Conservation (phyloP, 35 echinoderm and acorn worm genomes). For the Apostichopus japonicus region DNA sequence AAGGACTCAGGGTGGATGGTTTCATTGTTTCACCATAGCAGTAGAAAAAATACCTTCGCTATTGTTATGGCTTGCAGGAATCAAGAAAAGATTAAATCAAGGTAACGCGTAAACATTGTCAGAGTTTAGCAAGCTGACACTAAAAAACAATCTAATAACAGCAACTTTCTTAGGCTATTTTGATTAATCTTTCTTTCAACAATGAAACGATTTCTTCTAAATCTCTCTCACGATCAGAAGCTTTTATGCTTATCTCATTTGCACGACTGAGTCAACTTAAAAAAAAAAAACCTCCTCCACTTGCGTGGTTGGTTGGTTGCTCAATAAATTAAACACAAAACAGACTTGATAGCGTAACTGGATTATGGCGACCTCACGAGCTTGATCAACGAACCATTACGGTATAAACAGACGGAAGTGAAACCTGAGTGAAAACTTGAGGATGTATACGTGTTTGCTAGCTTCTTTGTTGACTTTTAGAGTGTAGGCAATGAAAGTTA, state of each 20-base stretch:
- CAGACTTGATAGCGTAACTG: background rate
- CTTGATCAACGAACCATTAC: background rate
- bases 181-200: no score
- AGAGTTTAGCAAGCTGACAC: no score
- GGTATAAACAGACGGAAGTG: background rate
- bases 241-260: background rate
- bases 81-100: no score
- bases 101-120: no score
- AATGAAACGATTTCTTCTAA: background rate
- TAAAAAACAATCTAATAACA: no score
- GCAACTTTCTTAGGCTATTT: no score
- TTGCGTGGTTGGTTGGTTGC: background rate
- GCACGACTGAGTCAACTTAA: background rate
- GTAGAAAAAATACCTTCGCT: no score
- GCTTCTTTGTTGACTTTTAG: background rate
- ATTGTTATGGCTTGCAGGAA: no score
- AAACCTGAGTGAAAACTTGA: background rate
- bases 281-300: background rate
- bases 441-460: background rate
- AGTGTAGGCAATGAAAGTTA: slow-evolving; percentile 6
- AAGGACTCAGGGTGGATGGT: no score
- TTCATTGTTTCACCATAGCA: no score
- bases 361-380: background rate
- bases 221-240: background rate
- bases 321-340: background rate